These are phyloP conservation scores for Tor tambroides DNA, from an alignment of 2,113 vertebrate genomes.

Conservation along the genomic window DNA sequence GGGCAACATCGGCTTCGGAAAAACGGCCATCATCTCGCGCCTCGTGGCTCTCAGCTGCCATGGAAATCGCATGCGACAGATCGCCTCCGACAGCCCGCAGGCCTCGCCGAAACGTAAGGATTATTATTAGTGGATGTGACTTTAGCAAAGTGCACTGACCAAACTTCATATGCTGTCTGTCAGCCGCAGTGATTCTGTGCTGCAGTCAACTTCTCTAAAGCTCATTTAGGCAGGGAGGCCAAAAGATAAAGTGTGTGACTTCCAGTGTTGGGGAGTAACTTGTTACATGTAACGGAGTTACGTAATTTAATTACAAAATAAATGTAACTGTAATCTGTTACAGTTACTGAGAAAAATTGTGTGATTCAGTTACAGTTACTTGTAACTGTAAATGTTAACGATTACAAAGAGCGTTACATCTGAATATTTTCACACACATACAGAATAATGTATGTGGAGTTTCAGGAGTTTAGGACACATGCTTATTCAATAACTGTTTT, in stretches of 20 bases:
- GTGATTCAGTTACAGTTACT: too few relatives aligned
- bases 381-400: too few relatives aligned
- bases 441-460: too few relatives aligned
- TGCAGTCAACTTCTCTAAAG: not conserved
- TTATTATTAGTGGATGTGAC: not conserved
- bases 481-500: too few relatives aligned
- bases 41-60: constrained; percentile 98
- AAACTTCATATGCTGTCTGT: not conserved
- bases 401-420: too few relatives aligned
- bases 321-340: too few relatives aligned
- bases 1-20: constrained; percentile 95
- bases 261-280: too few relatives aligned
- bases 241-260: not conserved
- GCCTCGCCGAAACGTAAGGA: constrained; percentile 94
- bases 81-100: constrained; percentile 95
- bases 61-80: constrained; percentile 95
- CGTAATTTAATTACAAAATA: too few relatives aligned
- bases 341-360: too few relatives aligned
- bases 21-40: constrained; percentile 95
- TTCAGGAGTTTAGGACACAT: too few relatives aligned
- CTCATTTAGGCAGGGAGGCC: not conserved
- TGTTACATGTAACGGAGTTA: too few relatives aligned
- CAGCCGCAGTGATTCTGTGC: not conserved
- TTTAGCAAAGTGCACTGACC: not conserved
- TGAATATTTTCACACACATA: too few relatives aligned